Evolutionary conservation across 2,113 vertebrate genomes (phyloP), one percentile per base, ranked within the genome.

Genomic region (Aplodontia rufa): DNA sequence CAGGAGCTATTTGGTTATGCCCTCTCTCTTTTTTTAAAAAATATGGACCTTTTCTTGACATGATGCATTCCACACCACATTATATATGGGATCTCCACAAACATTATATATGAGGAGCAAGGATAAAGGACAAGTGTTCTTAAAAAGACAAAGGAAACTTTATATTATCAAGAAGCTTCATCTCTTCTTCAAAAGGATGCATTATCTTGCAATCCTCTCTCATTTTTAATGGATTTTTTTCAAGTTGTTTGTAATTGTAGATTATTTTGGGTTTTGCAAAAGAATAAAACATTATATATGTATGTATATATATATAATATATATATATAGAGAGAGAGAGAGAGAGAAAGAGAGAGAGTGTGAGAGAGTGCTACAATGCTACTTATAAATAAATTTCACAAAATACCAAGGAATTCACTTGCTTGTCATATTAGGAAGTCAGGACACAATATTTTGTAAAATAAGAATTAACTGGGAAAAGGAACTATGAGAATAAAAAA

Each of bases 221-320:
- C 26, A 89, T 78, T 62, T 79, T 72, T 88, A 94, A 45, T 87
- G 47, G 74, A 78, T 64, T 91, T 97, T 91, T 97, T 93, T 92
- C 22, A 93, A 88, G 37, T 81, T 45, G 60, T 55, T 89, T 80
- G 35, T 72, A 86, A 89, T 16, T 45, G 84, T 75, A 83, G 69
- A 88, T 93, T 75, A 85, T 49, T 94, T 45, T 64, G 49, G 47
- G 74, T 75, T 83, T 58, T 95, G 76, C 58, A 94, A 91, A 90
- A 89, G n/a, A 90, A 53, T 69, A 68, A 93, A 90, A 26, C 37
- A 19, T 53, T 42, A 81, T 30, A 58, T n/a, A n/a, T n/a, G n/a
- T n/a, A n/a, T n/a, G n/a, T n/a, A n/a, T n/a, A n/a, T n/a, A n/a
- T n/a, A n/a, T n/a, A n/a, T n/a, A n/a, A n/a, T n/a, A n/a, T n/a